A percentile compares a stretch with the other conserved stretches of the same genome.
phyloP scores from a whole-genome alignment of 2,797 vertebrate species.

The Coregonus sp. region DNA sequence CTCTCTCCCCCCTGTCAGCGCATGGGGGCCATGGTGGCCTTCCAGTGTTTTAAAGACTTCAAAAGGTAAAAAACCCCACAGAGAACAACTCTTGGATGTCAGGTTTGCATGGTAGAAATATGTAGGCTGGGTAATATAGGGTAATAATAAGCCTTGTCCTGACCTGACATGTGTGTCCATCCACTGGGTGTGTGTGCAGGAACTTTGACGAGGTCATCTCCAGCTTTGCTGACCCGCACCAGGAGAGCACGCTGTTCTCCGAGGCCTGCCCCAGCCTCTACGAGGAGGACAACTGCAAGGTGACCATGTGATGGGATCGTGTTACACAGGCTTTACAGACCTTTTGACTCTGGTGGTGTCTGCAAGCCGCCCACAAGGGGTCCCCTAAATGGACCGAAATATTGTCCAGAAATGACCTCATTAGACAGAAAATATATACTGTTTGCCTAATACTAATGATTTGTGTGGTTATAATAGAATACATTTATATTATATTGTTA shows the following conservation, averaged over 20 bases:
- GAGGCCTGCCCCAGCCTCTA: constrained; percentile 80
- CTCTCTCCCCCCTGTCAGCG: constrained; percentile 89
- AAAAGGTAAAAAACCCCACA: constrained; percentile 75
- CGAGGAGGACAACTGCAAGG: constrained; percentile 85
- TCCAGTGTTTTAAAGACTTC: constrained; percentile 89
- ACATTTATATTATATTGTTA: not conserved
- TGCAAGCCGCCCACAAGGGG: not conserved
- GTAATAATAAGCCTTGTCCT: not conserved
- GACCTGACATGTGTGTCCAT: constrained; percentile 1
- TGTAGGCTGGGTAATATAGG: not conserved
- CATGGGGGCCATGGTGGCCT: constrained; percentile 98
- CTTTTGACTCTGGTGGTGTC: not conserved
- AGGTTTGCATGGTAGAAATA: not conserved
- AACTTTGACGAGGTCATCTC: constrained; percentile 92
- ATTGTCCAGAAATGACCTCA: not conserved
- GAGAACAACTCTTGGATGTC: constrained; percentile 5
- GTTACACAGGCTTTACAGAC: not conserved
- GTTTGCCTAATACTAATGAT: not conserved
- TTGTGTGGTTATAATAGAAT: not conserved
- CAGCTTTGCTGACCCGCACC: constrained; percentile 82
- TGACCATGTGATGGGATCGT: constrained; percentile 43
- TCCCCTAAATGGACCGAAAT: not conserved
- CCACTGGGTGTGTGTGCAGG: constrained; percentile 64
- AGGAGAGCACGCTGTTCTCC: constrained; percentile 74
- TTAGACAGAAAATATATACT: not conserved